These are phyloP conservation scores for Acyrthosiphon pisum DNA, from an alignment of 1,140 invertebrate species.

Conservation along the genomic window DNA sequence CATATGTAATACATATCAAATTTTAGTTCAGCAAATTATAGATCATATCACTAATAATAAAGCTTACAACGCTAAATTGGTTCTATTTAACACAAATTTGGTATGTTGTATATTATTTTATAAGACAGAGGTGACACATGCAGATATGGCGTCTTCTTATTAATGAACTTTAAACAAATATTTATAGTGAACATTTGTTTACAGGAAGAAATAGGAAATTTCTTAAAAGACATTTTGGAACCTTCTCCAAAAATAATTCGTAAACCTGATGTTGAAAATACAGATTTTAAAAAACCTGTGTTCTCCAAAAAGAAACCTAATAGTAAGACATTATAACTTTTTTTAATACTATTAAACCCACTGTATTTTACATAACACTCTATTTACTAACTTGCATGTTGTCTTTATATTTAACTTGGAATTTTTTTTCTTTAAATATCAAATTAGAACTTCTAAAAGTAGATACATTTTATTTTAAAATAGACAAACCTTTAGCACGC, in stretches of 20 bases:
- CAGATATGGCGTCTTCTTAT: not conserved
- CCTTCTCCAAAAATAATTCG: conserved; percentile 41
- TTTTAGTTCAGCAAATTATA: not conserved
- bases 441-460: no score
- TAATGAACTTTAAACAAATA: not conserved
- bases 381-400: not conserved
- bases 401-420: not conserved
- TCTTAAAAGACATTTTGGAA: conserved; percentile 52
- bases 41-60: not conserved
- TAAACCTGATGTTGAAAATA: conserved; percentile 42
- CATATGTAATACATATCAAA: not conserved
- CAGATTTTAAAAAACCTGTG: conserved; percentile 46
- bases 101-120: not conserved
- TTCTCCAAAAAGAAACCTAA: conserved; percentile 40
- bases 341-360: not conserved
- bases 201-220: conserved; percentile 49
- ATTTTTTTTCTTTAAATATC: no score
- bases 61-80: not conserved
- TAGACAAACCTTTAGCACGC: conserved; percentile 31
- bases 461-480: not conserved
- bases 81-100: not conserved
- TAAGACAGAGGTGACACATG: not conserved
- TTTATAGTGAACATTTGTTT: not conserved
- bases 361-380: not conserved
- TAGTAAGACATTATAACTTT: conserved; percentile 25